Evolutionary conservation across 1,140 invertebrate species (phyloP).

Genomic region (Saccostrea echinata): DNA sequence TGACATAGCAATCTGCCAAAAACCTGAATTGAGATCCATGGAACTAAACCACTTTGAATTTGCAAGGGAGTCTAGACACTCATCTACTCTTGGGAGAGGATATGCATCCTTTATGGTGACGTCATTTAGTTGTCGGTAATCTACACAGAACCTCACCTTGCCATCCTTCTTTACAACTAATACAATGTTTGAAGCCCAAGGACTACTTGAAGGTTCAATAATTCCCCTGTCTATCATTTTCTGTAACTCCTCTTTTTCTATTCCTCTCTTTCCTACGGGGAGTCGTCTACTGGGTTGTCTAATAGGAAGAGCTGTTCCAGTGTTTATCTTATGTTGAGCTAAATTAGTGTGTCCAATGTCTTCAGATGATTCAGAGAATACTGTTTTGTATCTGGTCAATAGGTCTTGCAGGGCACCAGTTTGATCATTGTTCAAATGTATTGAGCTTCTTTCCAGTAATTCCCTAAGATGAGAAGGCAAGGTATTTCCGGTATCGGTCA

Average conservation of each 20-base stretch:
- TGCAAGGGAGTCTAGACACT: conserved; percentile 4
- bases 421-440: not conserved
- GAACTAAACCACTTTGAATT: not conserved
- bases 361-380: conserved; percentile 34
- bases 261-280: too few relatives aligned
- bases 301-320: conserved; percentile 42
- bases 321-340: conserved; percentile 48
- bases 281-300: conserved; percentile 21
- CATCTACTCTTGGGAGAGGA: conserved; percentile 46
- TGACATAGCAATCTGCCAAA: conserved; percentile 77
- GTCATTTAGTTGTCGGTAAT: conserved; percentile 16
- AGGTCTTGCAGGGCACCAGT: not conserved
- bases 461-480: not conserved
- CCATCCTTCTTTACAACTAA: conserved; percentile 47
- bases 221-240: too few relatives aligned
- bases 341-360: conserved; percentile 36
- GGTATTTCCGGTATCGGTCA: too few relatives aligned
- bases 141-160: conserved; percentile 19
- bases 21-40: conserved; percentile 52
- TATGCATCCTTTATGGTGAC: conserved; percentile 35
- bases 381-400: not conserved
- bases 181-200: conserved; percentile 34
- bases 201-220: not conserved
- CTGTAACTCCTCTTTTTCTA: not conserved
- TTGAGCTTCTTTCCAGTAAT: not conserved